phyloP scores from a whole-genome alignment of 2,797 vertebrate species.

The Epinephelus coioides region DNA sequence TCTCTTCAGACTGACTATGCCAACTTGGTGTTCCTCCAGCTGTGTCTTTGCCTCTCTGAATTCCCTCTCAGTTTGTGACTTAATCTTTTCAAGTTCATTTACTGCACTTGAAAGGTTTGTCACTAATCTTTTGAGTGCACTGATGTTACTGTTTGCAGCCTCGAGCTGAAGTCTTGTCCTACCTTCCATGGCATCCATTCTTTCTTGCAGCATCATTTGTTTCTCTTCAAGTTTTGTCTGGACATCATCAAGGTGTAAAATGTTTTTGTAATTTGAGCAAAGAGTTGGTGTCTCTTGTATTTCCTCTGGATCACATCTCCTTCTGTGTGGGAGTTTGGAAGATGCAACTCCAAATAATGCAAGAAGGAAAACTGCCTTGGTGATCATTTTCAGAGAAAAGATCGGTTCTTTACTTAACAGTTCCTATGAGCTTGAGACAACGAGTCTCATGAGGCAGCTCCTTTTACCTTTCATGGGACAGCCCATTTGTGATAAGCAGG shows the following conservation, averaged over 20 bases:
- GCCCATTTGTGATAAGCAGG: background rate
- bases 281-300: accelerated
- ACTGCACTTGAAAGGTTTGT: background rate
- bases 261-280: conserved; percentile 29
- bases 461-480: background rate
- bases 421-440: background rate
- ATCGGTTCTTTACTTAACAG: background rate
- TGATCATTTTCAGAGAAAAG: background rate
- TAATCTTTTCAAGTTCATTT: background rate
- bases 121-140: background rate
- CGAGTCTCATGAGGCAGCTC: background rate
- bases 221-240: accelerated
- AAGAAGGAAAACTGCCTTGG: conserved; percentile 6
- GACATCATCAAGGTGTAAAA: background rate
- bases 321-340: accelerated
- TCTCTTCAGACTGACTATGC: conserved; percentile 14
- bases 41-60: background rate
- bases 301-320: background rate
- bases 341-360: background rate
- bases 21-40: background rate
- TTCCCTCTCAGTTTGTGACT: background rate
- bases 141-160: too few relatives aligned
- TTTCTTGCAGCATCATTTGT: background rate
- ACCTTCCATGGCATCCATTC: too few relatives aligned
- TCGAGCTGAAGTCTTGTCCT: too few relatives aligned